Percentiles rank a stretch among this genome's conserved stretches.
These are phyloP conservation scores for Euzetes globulus DNA, from an alignment of 2,888 invertebrate species.

Conservation along the genomic window DNA sequence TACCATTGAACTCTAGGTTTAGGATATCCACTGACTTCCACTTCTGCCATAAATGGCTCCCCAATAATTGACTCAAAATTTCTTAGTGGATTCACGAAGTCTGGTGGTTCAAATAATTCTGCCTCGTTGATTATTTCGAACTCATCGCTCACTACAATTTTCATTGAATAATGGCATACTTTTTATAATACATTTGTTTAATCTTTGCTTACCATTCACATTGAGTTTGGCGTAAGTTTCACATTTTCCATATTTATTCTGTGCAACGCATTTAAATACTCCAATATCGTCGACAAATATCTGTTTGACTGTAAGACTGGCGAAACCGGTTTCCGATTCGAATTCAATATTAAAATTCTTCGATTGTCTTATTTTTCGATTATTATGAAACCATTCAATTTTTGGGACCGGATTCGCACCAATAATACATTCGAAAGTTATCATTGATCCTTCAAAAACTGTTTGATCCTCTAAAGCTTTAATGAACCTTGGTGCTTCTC, in stretches of 20 bases:
- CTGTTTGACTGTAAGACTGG: slow-evolving; percentile 40
- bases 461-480: slow-evolving; percentile 76
- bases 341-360: slow-evolving; percentile 38
- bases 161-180: background rate
- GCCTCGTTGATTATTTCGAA: slow-evolving; percentile 40
- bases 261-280: slow-evolving; percentile 77
- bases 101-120: slow-evolving; percentile 39
- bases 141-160: slow-evolving; percentile 34
- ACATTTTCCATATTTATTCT: slow-evolving; percentile 77
- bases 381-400: slow-evolving; percentile 46
- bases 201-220: slow-evolving; percentile 40
- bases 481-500: slow-evolving; percentile 64
- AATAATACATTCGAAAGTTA: slow-evolving; percentile 67
- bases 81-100: slow-evolving; percentile 39
- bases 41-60: slow-evolving; percentile 41
- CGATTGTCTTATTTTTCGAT: slow-evolving; percentile 43
- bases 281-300: slow-evolving; percentile 71
- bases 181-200: background rate
- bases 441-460: slow-evolving; percentile 84
- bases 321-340: slow-evolving; percentile 38
- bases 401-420: slow-evolving; percentile 52
- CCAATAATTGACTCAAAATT: slow-evolving; percentile 34
- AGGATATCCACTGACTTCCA: slow-evolving; percentile 42
- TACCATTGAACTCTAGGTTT: slow-evolving; percentile 45
- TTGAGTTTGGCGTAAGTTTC: slow-evolving; percentile 59